These are phyloP conservation scores for Tyrannus savana DNA, from an alignment of 2,113 vertebrate genomes.

Conservation along the genomic window DNA sequence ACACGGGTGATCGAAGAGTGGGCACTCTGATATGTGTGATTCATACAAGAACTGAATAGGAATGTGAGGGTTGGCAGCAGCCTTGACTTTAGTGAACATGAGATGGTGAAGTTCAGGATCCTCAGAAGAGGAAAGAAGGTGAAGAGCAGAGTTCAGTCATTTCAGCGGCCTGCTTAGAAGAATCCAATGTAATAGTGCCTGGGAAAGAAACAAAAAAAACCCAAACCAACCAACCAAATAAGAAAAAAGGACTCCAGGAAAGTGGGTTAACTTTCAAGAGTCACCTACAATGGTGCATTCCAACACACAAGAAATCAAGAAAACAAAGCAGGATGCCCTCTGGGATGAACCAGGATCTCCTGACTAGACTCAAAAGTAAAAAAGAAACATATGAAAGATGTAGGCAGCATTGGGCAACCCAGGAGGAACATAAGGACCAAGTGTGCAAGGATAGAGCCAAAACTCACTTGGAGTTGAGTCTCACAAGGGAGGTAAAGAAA, in stretches of 20 bases:
- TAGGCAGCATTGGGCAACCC: background rate
- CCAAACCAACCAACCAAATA: background rate
- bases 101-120: background rate
- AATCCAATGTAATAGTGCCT: background rate
- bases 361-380: background rate
- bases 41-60: background rate
- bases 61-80: background rate
- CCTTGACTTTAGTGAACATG: background rate
- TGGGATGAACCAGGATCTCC: background rate
- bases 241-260: background rate
- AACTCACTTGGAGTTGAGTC: background rate
- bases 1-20: background rate
- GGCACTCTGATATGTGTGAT: background rate
- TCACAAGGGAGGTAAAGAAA: background rate
- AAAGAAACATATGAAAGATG: background rate
- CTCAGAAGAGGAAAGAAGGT: background rate
- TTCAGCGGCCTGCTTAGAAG: background rate
- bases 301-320: background rate
- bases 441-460: background rate
- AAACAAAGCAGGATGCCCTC: background rate
- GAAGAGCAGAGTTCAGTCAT: background rate
- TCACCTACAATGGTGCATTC: background rate
- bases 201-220: too few species aligned
- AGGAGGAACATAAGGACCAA: background rate
- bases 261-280: background rate